Evolutionary conservation across 2,797 vertebrate species (phyloP), one percentile per base, ranked within the genome.

Genomic region (Malacoraja senta): DNA sequence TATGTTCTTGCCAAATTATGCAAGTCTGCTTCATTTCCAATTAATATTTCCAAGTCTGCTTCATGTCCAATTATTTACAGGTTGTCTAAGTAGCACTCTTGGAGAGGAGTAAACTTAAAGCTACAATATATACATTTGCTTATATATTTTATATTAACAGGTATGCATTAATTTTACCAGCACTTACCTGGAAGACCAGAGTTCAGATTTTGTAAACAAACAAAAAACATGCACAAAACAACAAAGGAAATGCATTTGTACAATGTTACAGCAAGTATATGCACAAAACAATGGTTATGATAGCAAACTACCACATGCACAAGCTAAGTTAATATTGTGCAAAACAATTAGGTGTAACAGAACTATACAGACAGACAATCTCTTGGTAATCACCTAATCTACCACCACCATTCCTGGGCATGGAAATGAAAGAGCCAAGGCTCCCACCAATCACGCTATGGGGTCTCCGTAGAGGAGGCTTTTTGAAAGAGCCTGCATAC

Each of bases 401-500:
- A 96, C 98, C 99, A 95, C 98, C 98, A 95, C 98, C 98, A 93
- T 99, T 99, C 95, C 98, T 98, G 68, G 98, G 98, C 97, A 99
- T 99, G 94, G 98, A 97, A 98, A 99, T 99, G 96, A 99, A 99
- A 93, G 99, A 99, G 78, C 98, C 98, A 91, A 99, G 97, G 94
- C 98, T 98, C 94, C 98, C 98, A 26, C 98, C 98, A 93, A 99
- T 99, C 96, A 99, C 98, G 71, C 98, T 99, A 96, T 99, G 99
- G 1, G 99, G 99, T 95, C 99, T 97, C 94, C 98, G 97, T 74
- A 99, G 95, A 0, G 99, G 99, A 35, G 98, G 98, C 95, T 99
- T 99, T 97, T 99, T 99, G 97, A 99, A 99, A 95, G 98, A 98
- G 94, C 98, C 98, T 0, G 98, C 98, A 97, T 99, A 99, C 94